These are phyloP conservation scores for Spinus pinus DNA, from an alignment of 2,797 vertebrate species.

Conservation along the genomic window DNA sequence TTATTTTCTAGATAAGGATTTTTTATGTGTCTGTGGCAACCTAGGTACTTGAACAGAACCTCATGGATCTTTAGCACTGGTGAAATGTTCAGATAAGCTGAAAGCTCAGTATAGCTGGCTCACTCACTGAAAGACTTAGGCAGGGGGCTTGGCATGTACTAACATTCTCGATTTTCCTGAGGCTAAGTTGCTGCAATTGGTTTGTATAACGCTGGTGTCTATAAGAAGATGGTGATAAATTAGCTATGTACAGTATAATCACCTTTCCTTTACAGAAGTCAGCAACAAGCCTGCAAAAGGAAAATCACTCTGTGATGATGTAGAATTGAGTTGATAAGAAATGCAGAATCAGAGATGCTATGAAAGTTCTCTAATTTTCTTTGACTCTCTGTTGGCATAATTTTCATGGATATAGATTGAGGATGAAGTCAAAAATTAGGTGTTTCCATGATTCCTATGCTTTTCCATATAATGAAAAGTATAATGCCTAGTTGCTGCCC, in stretches of 20 bases:
- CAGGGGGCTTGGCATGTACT: background rate
- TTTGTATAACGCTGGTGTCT: background rate
- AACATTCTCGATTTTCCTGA: background rate
- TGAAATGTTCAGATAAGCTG: background rate
- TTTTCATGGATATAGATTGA: background rate
- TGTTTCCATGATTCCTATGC: background rate
- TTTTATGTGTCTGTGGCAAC: background rate
- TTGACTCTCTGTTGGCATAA: background rate
- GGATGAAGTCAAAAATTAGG: background rate
- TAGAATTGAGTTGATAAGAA: background rate
- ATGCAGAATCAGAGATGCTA: background rate
- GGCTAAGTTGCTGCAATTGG: background rate
- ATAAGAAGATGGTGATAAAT: background rate
- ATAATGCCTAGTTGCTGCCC: background rate
- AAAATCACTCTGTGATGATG: background rate
- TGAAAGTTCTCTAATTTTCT: background rate
- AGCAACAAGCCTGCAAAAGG: background rate
- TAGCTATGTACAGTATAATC: background rate
- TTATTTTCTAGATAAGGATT: background rate
- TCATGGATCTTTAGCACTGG: background rate
- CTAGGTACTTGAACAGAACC: background rate
- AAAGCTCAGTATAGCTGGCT: background rate
- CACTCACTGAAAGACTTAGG: background rate
- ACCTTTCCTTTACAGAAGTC: background rate
- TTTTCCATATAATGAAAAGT: background rate